Base-by-base conservation (phyloP, 2,113 vertebrate species). In the Sinocyclocheilus rhinocerous region DNA sequence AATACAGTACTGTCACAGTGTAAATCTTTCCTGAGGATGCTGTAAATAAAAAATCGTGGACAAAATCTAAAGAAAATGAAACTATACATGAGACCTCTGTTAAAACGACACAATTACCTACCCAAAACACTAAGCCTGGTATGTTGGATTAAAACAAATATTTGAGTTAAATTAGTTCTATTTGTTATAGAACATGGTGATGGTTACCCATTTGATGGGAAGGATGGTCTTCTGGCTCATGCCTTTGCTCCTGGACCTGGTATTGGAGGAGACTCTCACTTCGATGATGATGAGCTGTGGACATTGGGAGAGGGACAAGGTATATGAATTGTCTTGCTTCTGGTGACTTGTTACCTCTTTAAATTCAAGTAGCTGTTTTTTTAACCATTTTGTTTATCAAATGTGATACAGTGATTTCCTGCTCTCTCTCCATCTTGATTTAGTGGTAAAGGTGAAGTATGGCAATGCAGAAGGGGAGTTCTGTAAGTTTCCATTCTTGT, bases 221-320 rank as follows among this genome's bases (percentile, higher is more conserved):
- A 99, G 86, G 98, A 99, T 0, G 98, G 98, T 13, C 97, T 99
- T 42, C 92, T 99, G 93, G 98, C 98, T 91, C 98, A 99, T 0
- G 98, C 98, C 18, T 99, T 99, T 11, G 98, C 98, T 29, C 98
- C 98, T 0, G 97, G 97, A 59, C 92, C 96, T 72, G 97, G 97
- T 4, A 96, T 98, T 69, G 98, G 98, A 26, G 98, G 98, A 76
- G 98, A 99, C 90, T 99, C 98, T 57, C 98, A 99, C 88, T 99
- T 99, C 89, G 98, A 99, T 50, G 98, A 99, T 39, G 98, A 99
- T 88, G 98, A 99, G 85, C 95, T 98, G 85, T 99, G 98, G 98
- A 99, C 98, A 2, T 93, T 99, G 79, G 98, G 98, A 89, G 98
- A 99, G 20, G 98, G 98, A 11, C 97, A 97, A 97, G 97, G 98